Conservation (phyloP, 2,888 invertebrate species). For the Meta bourneti region DNA sequence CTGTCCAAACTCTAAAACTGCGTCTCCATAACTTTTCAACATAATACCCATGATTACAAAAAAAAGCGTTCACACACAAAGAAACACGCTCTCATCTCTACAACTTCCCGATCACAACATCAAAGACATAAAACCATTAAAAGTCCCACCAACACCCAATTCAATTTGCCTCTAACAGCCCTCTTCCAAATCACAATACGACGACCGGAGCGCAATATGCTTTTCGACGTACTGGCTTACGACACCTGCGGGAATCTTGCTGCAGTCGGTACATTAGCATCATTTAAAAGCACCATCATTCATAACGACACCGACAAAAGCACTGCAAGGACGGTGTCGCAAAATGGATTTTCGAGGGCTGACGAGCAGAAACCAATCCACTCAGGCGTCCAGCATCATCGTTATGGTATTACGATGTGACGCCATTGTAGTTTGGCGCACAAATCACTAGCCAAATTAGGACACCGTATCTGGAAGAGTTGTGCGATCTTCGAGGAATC, state of each 20-base stretch:
- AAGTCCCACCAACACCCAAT: not conserved
- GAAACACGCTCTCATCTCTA: too few relatives aligned
- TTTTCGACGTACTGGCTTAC: too few relatives aligned
- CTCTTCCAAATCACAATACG: not conserved
- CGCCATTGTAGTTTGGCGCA: conserved; percentile 1
- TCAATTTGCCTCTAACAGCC: not conserved
- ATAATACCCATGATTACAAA: too few relatives aligned
- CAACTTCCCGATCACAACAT: not conserved
- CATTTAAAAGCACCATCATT: conserved; percentile 46
- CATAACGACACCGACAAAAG: conserved; percentile 24
- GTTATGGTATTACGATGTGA: not conserved
- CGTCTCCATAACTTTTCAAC: too few relatives aligned
- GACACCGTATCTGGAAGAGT: not conserved
- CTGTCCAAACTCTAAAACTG: too few relatives aligned
- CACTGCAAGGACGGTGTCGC: not conserved
- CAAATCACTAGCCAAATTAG: not conserved
- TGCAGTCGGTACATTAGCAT: conserved; percentile 15
- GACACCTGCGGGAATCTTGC: too few relatives aligned
- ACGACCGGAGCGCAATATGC: not conserved
- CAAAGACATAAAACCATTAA: not conserved
- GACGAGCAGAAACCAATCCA: conserved; percentile 23
- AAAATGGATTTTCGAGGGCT: conserved; percentile 34
- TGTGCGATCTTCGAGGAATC: not conserved
- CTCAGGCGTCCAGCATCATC: not conserved
- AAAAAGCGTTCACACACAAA: too few relatives aligned